A percentile compares a stretch with the other conserved stretches of the same genome.
Conservation (phyloP, 2,888 invertebrate species). For the Gortyna flavago region DNA sequence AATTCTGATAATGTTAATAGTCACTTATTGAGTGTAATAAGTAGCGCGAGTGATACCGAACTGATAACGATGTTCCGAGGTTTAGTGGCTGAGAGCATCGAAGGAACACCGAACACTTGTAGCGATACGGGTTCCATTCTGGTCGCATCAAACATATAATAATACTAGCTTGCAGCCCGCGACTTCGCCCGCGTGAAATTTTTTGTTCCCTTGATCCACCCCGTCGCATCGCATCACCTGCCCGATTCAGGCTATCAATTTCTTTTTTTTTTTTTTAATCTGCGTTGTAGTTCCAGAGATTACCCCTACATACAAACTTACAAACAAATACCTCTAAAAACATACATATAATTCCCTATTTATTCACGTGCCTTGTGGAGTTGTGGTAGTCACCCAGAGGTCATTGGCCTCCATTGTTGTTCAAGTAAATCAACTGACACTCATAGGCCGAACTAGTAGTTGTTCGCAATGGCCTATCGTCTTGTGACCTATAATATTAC, state of each 20-base stretch:
- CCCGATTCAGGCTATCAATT: too few relatives aligned
- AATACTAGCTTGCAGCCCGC: too few relatives aligned
- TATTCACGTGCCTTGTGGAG: neutral
- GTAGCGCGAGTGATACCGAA: slow-evolving; percentile 1
- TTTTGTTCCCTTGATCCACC: too few relatives aligned
- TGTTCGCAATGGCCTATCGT: neutral
- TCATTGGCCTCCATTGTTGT: slow-evolving; percentile 27
- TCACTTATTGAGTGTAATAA: slow-evolving; percentile 2
- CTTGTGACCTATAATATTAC: slow-evolving; percentile 16
- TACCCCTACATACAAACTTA: too few relatives aligned
- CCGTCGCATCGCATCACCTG: too few relatives aligned
- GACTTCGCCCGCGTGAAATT: too few relatives aligned
- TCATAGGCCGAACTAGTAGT: neutral
- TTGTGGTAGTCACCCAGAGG: neutral
- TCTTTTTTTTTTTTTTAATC: too few relatives aligned
- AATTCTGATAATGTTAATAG: neutral
- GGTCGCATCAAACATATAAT: neutral
- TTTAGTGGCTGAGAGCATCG: neutral
- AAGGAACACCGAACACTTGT: neutral
- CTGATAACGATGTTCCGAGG: slow-evolving; percentile 4
- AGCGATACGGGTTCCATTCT: neutral
- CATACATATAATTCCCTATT: neutral
- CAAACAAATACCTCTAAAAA: neutral
- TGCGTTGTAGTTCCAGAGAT: too few relatives aligned
- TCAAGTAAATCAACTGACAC: slow-evolving; percentile 13